phyloP scores from a whole-genome alignment of 1,140 invertebrate genomes.

The Physella acuta region DNA sequence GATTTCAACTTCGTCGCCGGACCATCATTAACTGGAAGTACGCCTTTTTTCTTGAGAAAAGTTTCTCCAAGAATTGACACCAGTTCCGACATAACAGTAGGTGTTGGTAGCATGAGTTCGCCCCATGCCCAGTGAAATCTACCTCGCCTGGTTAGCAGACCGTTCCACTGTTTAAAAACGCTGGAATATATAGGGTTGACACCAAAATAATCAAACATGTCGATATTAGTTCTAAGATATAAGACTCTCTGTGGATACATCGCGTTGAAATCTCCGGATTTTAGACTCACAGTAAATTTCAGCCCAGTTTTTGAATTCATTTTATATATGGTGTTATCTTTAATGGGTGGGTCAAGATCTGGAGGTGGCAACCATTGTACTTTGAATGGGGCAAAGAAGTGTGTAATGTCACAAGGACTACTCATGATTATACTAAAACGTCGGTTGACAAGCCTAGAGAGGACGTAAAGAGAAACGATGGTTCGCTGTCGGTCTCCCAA shows the following conservation, averaged over 20 bases:
- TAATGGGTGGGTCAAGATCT: constrained; percentile 8
- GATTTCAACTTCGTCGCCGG: background rate
- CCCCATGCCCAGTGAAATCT: constrained; percentile 13
- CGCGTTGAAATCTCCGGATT: constrained; percentile 27
- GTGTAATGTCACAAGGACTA: constrained; percentile 32
- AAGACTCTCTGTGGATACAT: constrained; percentile 26
- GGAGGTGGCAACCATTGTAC: constrained; percentile 29
- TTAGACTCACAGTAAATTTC: background rate
- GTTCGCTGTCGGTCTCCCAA: constrained; percentile 40
- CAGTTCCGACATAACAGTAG: background rate
- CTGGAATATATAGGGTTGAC: constrained; percentile 7
- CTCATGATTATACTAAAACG: constrained; percentile 34
- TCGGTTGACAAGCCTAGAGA: constrained; percentile 30
- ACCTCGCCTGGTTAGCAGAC: background rate
- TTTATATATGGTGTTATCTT: no score
- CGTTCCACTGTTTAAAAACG: background rate
- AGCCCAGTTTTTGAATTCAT: background rate
- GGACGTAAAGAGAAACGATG: constrained; percentile 30
- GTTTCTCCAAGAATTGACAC: background rate
- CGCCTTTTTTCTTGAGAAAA: constrained; percentile 3
- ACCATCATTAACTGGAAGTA: background rate
- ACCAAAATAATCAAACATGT: constrained; percentile 7
- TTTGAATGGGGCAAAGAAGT: constrained; percentile 30
- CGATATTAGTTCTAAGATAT: constrained; percentile 27
- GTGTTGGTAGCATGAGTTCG: constrained; percentile 21